These are phyloP conservation scores for Zaprionus capensis DNA, from an alignment of 1,140 invertebrate species.

Conservation along the genomic window DNA sequence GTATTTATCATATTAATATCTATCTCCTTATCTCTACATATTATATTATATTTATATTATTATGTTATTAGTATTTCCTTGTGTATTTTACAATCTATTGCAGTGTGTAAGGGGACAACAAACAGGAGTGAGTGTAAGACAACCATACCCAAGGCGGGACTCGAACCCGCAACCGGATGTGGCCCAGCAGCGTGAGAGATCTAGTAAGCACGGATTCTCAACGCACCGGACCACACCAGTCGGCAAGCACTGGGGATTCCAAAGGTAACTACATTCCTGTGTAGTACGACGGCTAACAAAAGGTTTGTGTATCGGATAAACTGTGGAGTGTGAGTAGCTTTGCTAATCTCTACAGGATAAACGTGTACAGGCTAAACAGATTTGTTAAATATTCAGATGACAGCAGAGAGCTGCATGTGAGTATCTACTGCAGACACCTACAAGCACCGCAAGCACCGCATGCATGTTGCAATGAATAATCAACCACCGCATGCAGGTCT, in stretches of 20 bases:
- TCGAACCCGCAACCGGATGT: conserved; percentile 35
- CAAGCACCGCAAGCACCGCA: too few species aligned
- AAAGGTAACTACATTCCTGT: not conserved
- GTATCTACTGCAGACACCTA: too few species aligned
- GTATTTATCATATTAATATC: too few species aligned
- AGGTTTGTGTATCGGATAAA: conserved; percentile 9
- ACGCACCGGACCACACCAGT: conserved; percentile 12
- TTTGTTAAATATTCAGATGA: too few species aligned
- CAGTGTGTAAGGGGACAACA: not conserved
- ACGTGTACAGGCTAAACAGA: not conserved
- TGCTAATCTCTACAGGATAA: not conserved
- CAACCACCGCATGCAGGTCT: too few species aligned
- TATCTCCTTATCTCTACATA: too few species aligned
- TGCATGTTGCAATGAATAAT: too few species aligned
- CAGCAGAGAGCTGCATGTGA: too few species aligned
- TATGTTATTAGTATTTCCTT: too few species aligned
- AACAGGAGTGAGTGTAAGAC: not conserved
- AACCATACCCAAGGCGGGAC: conserved; percentile 33
- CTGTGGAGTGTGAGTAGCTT: not conserved
- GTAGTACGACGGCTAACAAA: not conserved
- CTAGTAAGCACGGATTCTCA: not conserved
- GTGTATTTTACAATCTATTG: not conserved
- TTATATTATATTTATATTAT: too few species aligned
- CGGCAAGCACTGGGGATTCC: not conserved
- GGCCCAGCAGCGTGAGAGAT: not conserved